Evolutionary conservation across 2,888 invertebrate species (phyloP), one percentile per base, ranked within the genome.

Genomic region (Acanthacorydalis orientalis): DNA sequence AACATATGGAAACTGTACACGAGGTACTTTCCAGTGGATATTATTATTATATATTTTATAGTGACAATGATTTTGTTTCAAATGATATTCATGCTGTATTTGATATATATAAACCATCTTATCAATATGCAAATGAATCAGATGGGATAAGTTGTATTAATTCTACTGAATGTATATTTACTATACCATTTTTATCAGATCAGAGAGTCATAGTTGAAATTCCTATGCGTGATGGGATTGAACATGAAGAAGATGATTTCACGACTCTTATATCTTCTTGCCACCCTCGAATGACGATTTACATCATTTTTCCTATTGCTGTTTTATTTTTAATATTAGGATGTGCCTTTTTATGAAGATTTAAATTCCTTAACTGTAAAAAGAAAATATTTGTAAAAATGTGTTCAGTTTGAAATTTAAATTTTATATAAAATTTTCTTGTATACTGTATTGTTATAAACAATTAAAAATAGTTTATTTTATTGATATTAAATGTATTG

Each of bases 21-120:
- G 76, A 83, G 53, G 80, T 88, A 23, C 68, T 73, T 35, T 70
- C 75, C 45, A 82, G 86, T 60, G 88, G 87, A 7, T 88, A 88
- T 65, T 89, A 88, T 62, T 89, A 89, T 65, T 89, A 88, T 57
- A 86, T 89, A 55, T 88, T 89, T 65, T 88, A 87, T 59, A 87
- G 85, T 56, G 86, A 89, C 61, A 87, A 88, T 65, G 87, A 86
- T 61, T 68, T 79, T 55, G 78, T 82, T 9, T 74, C 71, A 43
- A 89, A 88, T 64, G 80, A 84, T 59, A 83, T 89, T 56, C 83
- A 87, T 64, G 84, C 83, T 7, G 74, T 85, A 51, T 87, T 89
- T 61, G 83, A 88, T 66, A 85, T 89, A 58, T 80, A 80, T 57
- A 88, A 88, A 57, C 86, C 87, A 11, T 83, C 85, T 53, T 84